Percentiles rank a stretch among this genome's conserved stretches.
Conservation (phyloP, 2,113 vertebrate species). For the Daphoenositta chrysoptera region DNA sequence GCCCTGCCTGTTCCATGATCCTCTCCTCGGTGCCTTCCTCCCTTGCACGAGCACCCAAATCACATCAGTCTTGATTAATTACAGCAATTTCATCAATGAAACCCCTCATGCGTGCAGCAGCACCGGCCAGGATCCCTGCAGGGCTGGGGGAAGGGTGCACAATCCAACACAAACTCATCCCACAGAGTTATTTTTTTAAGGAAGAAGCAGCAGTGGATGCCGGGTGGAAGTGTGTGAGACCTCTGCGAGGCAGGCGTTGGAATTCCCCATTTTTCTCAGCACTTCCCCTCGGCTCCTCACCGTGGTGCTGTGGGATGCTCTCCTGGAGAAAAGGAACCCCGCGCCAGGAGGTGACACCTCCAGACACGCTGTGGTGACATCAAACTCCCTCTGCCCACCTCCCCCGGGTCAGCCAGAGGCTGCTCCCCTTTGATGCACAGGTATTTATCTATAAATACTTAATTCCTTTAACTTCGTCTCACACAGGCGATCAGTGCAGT, state of each 20-base stretch:
- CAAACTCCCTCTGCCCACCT: not conserved
- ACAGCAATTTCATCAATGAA: not conserved
- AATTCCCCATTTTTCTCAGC: not conserved
- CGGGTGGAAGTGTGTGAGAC: not conserved
- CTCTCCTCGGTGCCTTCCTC: not conserved
- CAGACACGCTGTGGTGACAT: fast-evolving
- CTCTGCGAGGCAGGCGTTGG: fast-evolving
- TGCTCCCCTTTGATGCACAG: not conserved
- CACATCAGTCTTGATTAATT: not conserved
- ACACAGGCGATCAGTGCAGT: not conserved
- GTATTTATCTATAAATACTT: not conserved
- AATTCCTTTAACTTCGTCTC: not conserved
- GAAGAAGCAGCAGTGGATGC: not conserved
- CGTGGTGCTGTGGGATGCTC: not conserved
- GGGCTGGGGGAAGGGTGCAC: not conserved
- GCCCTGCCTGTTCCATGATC: not conserved
- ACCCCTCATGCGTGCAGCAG: fast-evolving
- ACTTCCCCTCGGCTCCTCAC: not conserved
- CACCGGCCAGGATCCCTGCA: not conserved
- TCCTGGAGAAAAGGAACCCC: fast-evolving
- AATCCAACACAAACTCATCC: not conserved
- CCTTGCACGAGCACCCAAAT: not conserved
- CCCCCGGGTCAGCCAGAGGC: not conserved
- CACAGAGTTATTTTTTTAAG: not conserved
- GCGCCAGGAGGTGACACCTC: not conserved